Percentiles rank a stretch among this genome's conserved stretches.
Conservation (phyloP, 2,113 vertebrate genomes). For the Dasyornis broadbenti region DNA sequence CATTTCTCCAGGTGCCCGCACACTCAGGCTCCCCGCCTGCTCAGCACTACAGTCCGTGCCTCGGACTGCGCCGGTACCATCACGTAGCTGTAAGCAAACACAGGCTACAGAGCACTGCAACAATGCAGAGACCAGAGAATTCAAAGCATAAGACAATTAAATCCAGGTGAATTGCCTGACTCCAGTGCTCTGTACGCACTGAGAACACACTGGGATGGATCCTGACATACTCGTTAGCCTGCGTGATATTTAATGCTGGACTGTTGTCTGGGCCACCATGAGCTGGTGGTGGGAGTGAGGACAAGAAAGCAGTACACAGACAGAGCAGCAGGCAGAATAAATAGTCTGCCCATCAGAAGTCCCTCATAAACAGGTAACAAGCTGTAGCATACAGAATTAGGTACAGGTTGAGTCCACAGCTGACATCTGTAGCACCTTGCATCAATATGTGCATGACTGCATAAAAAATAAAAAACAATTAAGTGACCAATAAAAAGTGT, state of each 20-base stretch:
- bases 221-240: neutral
- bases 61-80: rapidly evolving
- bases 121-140: neutral
- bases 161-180: neutral
- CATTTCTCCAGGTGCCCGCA: neutral
- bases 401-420: neutral
- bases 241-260: neutral
- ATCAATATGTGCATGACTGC: neutral
- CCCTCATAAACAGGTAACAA: neutral
- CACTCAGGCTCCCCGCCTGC: neutral
- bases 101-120: neutral
- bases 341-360: neutral
- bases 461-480: neutral
- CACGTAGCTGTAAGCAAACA: neutral
- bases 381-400: neutral
- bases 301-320: neutral
- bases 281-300: neutral
- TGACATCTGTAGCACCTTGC: neutral
- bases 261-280: neutral
- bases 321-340: neutral
- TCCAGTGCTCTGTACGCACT: neutral
- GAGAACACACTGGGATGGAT: neutral
- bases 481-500: neutral
- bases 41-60: neutral
- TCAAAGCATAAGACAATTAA: neutral